These are phyloP conservation scores for Pteropus alecto DNA, from an alignment of 2,113 vertebrate genomes.

Conservation along the genomic window DNA sequence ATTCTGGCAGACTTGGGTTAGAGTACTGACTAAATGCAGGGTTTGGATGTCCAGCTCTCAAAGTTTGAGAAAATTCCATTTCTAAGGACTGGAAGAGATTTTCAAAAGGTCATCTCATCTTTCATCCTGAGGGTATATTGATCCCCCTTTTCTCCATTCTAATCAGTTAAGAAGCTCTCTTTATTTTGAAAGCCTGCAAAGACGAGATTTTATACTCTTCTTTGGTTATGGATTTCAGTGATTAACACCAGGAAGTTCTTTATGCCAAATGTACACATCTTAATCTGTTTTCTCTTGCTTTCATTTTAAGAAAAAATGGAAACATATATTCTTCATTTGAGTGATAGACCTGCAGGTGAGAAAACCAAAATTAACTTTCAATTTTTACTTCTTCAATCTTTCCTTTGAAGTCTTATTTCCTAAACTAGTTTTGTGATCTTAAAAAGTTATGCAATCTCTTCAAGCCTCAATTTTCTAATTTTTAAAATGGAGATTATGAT, in stretches of 20 bases:
- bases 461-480: conserved; percentile 33
- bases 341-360: background rate
- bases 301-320: conserved; percentile 50
- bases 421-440: conserved; percentile 49
- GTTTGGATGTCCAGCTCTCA: conserved; percentile 13
- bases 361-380: conserved; percentile 43
- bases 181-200: conserved; percentile 29
- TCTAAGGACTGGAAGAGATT: conserved; percentile 24
- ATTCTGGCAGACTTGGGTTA: background rate
- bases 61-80: conserved; percentile 40
- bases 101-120: conserved; percentile 39
- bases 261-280: conserved; percentile 5
- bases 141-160: conserved; percentile 15
- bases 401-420: conserved; percentile 23
- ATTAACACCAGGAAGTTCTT: conserved; percentile 35
- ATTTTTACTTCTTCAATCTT: conserved; percentile 40
- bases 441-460: background rate
- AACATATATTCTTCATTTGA: conserved; percentile 31
- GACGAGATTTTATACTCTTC: background rate
- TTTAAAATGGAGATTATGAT: background rate
- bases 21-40: conserved; percentile 22
- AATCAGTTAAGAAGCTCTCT: conserved; percentile 27
- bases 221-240: conserved; percentile 28
- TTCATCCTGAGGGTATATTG: background rate
- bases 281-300: conserved; percentile 27